Base-by-base conservation (phyloP, 2,888 invertebrate species). In the Mimumesa dahlbomi region DNA sequence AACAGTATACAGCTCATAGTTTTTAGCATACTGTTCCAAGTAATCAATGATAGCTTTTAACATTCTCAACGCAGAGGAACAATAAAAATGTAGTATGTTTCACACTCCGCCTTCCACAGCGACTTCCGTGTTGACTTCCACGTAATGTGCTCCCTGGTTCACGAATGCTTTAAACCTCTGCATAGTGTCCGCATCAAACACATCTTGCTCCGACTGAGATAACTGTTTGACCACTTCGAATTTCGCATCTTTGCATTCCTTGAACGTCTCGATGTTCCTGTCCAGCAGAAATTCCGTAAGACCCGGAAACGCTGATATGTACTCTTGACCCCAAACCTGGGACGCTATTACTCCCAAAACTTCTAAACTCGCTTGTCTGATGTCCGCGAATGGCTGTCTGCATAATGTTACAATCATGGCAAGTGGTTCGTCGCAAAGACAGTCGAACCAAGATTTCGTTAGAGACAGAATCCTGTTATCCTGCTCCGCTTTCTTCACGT, bases 361-460 rank as follows among this genome's bases (percentile, higher is more conserved):
- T 13, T 91, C 90, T 43, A 96, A 90, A 16, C 94, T 93, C 13
- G 94, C 93, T 62, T 93, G 85, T 84, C 94, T 93, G 13, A 97
- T 91, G 78, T 97, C 97, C 0, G 93, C 90, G 85, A 97, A 97
- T 5, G 97, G 97, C 89, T 94, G 95, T 71, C 93, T 93, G 66
- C 93, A 93, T 40, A 94, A 90, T 1, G 90, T 86, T 84, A 92
- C 90, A 36, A 96, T 89, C 38, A 92, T 88, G 62, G 93, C 92
- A 86, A 94, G 92, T 0, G 94, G 91, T 63, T 91, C 88, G 1
- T 90, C 85, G 9, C 90, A 88, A 7, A 94, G 87, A 11, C 87
- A 82, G 13, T 88, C 86, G 83, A 92, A 95, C 95, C 95, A 95
- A 16, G 90, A 89, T 74, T 92, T 91, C 0, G 93, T 91, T 1